Conservation (phyloP, 1,140 invertebrate species). For the Cydia splendana region DNA sequence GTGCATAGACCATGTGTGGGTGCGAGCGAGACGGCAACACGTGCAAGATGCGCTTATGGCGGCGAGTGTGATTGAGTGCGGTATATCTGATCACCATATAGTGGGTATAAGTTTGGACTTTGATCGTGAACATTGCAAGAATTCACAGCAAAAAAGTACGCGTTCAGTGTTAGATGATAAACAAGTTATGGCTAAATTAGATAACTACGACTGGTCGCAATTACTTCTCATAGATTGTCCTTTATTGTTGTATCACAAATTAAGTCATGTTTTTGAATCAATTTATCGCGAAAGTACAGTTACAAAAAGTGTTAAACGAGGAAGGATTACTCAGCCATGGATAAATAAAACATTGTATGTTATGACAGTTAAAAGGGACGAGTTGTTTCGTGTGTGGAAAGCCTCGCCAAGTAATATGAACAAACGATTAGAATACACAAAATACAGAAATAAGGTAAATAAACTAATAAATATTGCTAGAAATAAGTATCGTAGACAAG, state of each 20-base stretch:
- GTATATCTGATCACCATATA: conserved; percentile 26
- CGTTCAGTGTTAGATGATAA: background rate
- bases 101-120: background rate
- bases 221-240: conserved; percentile 13
- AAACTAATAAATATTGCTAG: no score
- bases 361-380: no score
- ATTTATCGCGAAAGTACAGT: conserved; percentile 29
- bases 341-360: no score
- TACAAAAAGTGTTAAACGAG: no score
- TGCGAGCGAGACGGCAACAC: background rate
- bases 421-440: background rate
- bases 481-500: no score
- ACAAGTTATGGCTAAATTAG: background rate
- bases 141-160: background rate
- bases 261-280: background rate
- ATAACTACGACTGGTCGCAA: conserved; percentile 15
- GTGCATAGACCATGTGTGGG: conserved; percentile 23
- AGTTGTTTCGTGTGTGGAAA: no score
- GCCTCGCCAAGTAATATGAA: no score
- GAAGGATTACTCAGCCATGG: no score
- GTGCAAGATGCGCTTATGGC: background rate
- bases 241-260: background rate
- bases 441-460: no score
- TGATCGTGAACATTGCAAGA: background rate
- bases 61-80: background rate